Base-by-base conservation (phyloP, 2,797 vertebrate species). In the Catamblyrhynchus diadema region DNA sequence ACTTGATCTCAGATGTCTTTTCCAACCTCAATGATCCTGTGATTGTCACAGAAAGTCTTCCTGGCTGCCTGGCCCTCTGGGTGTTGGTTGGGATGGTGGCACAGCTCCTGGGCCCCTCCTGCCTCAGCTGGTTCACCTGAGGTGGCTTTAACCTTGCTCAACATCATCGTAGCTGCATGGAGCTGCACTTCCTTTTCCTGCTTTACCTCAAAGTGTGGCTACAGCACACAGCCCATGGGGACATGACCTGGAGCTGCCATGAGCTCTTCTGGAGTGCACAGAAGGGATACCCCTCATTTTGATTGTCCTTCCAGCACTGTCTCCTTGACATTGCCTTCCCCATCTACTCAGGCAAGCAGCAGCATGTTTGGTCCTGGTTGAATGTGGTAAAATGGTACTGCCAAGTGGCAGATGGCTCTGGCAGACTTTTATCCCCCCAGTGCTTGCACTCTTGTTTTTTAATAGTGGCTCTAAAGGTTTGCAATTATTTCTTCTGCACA, bases 81-180 rank as follows among this genome's bases (percentile, higher is more conserved):
- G 14, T 5, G 5, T 13, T n/a, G 41, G n/a, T 4, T 70, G 69
- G 28, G 48, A 18, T 5, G 13, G 35, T 66, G 81, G 42, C 82
- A 28, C 5, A 6, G 56, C 28, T 61, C 54, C 28, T 0, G 0
- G 15, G 15, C 22, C 27, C 13, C 33, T 51, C 24, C 67, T 48
- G 54, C 81, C 81, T 77, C 0, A 1, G 53, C 65, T 70, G 1
- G 15, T 28, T 50, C 48, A 50, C 48, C 41, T 42, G 35, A 51
- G 51, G 41, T 71, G 78, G 53, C 70, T 84, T 78, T 50, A n/a
- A 70, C 48, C 70, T 75, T 2, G 0, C n/a, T 33, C 33, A 42
- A 0, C 2, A 3, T 59, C 18, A 14, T 19, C 14, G 0, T 22
- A 32, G 32, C 45, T 82, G 7, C 14, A 7, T 20, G 53, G 70